Evolutionary conservation across 1,140 invertebrate genomes (phyloP), one percentile per base, ranked within the genome.

Genomic region (Drosophila simulans): DNA sequence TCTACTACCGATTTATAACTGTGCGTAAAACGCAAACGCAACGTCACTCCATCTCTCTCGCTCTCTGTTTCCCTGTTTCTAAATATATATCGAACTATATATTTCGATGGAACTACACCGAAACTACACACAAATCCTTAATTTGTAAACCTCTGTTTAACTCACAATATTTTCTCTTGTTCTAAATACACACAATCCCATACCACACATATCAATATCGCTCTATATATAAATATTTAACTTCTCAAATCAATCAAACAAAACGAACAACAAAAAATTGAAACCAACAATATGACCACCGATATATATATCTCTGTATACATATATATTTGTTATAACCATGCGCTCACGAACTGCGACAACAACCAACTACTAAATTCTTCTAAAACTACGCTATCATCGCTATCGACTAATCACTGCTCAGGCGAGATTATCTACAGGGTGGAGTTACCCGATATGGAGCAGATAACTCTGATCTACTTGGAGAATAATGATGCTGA

Each of bases 381-480:
- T 74, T 74, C 72, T 68, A 62, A 49, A 78, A 75, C 73, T 78
- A 73, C 80, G 69, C 65, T 58, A 76, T 48, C 55, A 66, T 57
- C 54, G 64, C 58, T 77, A 69, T 40, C 79, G 39, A 80, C 56
- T 60, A 84, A 85, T 81, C 76, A 69, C 55, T 69, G 74, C 75
- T 62, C 89, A 96, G 95, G 95, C 94, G 96, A 96, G 95, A 96
- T 96, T 95, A 96, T 96, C 95, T 96, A 96, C 94, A 95, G 96
- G 93, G 96, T 96, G 95, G 95, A 96, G 95, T 95, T 96, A 94
- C 96, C 96, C 93, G 96, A 96, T 95, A 96, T 96, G 95, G 96
- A 96, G 95, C 96, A 96, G 95, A 96, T 96, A 94, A 96, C 96
- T 92, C 95, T 96, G 94, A 96, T 96, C 94, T 96, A 96, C 96